These are phyloP conservation scores for Remorina albescens DNA, from an alignment of 2,797 vertebrate species.

Conservation along the genomic window DNA sequence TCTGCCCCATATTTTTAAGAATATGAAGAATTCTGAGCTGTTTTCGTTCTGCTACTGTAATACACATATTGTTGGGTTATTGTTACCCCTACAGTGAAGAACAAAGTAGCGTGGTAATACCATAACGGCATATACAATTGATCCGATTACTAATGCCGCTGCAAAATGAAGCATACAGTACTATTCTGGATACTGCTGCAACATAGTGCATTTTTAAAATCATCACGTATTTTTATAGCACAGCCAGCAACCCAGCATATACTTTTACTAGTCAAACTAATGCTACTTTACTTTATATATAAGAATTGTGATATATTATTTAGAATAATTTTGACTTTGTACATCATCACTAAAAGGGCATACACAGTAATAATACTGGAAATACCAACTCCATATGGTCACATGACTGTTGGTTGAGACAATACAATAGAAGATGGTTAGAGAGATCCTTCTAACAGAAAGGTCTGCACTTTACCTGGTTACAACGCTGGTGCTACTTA, in stretches of 20 bases:
- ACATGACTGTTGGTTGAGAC: not conserved
- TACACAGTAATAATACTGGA: not conserved
- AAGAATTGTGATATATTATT: not conserved
- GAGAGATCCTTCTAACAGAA: not conserved
- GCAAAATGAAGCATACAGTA: not conserved
- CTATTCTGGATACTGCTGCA: not conserved
- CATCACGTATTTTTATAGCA: not conserved
- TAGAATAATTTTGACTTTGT: no score
- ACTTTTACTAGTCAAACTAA: not conserved
- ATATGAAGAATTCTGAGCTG: not conserved
- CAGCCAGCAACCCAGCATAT: not conserved
- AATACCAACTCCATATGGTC: not conserved
- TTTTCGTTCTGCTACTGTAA: not conserved
- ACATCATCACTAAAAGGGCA: no score
- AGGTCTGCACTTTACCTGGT: no score
- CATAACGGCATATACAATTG: not conserved
- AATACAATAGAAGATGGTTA: not conserved
- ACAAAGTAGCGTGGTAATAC: not conserved
- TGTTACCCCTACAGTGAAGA: not conserved
- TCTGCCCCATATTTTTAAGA: not conserved
- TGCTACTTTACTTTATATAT: not conserved
- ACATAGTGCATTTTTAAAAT: not conserved
- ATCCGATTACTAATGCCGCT: not conserved
- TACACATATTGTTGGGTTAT: not conserved
- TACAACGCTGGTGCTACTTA: no score